phyloP scores from a whole-genome alignment of 2,888 invertebrate genomes.

The Diarsia dahlii region DNA sequence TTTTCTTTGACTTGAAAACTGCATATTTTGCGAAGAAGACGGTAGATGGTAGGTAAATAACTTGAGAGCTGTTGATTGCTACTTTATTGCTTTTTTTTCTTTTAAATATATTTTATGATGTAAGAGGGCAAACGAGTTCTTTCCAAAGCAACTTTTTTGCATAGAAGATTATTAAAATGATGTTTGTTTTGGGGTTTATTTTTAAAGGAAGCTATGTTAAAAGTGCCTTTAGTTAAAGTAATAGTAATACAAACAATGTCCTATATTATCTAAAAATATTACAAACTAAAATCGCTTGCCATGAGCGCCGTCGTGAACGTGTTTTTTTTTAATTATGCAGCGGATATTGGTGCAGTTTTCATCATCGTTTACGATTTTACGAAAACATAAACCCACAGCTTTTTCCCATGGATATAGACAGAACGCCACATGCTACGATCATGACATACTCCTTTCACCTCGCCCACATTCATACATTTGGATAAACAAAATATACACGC shows the following conservation, averaged over 20 bases:
- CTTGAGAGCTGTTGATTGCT: slow-evolving; percentile 34
- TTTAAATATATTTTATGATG: background rate
- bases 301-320: background rate
- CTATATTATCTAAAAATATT: no score
- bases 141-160: background rate
- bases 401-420: no score
- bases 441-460: no score
- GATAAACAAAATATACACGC: no score
- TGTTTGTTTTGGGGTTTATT: background rate
- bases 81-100: background rate
- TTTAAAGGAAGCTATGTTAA: background rate
- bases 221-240: background rate
- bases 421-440: no score
- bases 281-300: background rate
- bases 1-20: slow-evolving; percentile 31
- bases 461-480: no score
- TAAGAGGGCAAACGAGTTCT: background rate
- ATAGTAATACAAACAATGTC: no score
- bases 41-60: slow-evolving; percentile 21
- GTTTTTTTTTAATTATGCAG: background rate
- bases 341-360: background rate
- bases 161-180: no score
- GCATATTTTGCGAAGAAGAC: slow-evolving; percentile 11
- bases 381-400: no score
- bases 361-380: background rate